Evolutionary conservation across 2,888 invertebrate genomes (phyloP), one percentile per base, ranked within the genome.

Genomic region (Melanchra persicariae): DNA sequence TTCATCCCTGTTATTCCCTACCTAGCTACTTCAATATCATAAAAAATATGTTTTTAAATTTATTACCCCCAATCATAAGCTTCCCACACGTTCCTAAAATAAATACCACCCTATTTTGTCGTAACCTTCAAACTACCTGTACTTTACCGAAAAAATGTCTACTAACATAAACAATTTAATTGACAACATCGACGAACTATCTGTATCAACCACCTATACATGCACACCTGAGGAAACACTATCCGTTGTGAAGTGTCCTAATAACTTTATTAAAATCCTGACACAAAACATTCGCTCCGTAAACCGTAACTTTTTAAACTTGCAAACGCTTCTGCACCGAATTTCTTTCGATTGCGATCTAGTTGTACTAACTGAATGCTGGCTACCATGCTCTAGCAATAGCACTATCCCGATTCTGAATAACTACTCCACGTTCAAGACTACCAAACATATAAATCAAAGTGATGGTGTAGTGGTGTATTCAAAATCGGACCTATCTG

Each of bases 321-420:
- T n/a, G n/a, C 57, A 67, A 45, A 51, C 51, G 30, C 59, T 52
- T 49, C 5, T 72, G 51, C 59, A 63, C 61, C 51, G 49, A 54
- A 30, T 62, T 22, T 37, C 22, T 24, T 58, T 55, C 34, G 52
- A 45, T 24, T 45, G 54, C 37, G 51, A 57, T 26, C 22, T 55
- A 2, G 1, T 43, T 45, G 26, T 58, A 19, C n/a, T 55, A 9
- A 34, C 55, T n/a, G n/a, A n/a, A n/a, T n/a, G n/a, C n/a, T n/a
- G n/a, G n/a, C n/a, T n/a, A n/a, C n/a, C n/a, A n/a, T n/a, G n/a
- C n/a, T n/a, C n/a, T n/a, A n/a, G n/a, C 43, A 43, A 43, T 43
- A 43, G 17, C 43, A 17, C 43, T 43, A 43, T 43, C 43, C 43
- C 43, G 43, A 43, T 43, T n/a, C n/a, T n/a, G n/a, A n/a, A n/a